Percentiles rank a stretch among this genome's conserved stretches.
Evolutionary conservation across 2,797 vertebrate genomes (phyloP).

Genomic region (Epinephelus coioides): DNA sequence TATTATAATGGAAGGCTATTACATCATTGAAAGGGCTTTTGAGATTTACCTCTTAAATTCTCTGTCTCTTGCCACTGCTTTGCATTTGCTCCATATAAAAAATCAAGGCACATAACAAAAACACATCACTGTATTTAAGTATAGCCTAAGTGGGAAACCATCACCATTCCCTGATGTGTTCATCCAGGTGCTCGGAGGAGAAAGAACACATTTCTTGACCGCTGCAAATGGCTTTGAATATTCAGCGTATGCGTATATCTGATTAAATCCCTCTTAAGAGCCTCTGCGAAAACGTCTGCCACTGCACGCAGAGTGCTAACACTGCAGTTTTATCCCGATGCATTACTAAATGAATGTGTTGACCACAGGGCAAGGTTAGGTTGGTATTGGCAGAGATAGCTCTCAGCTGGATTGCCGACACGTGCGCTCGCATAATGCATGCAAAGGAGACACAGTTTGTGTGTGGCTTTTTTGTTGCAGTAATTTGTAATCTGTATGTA

Average conservation of each 20-base stretch:
- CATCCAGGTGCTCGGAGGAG: slow-evolving; percentile 75
- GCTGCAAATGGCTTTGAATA: slow-evolving; percentile 83
- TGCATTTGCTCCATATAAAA: slow-evolving; percentile 16
- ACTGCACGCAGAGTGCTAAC: slow-evolving; percentile 77
- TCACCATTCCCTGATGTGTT: slow-evolving; percentile 54
- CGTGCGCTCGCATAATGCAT: slow-evolving; percentile 82
- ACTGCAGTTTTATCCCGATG: slow-evolving; percentile 76
- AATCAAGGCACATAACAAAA: slow-evolving; percentile 57
- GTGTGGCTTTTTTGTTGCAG: slow-evolving; percentile 70
- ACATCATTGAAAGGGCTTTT: slow-evolving; percentile 4
- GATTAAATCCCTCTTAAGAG: slow-evolving; percentile 84
- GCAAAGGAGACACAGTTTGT: slow-evolving; percentile 75
- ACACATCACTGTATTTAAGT: slow-evolving; percentile 62
- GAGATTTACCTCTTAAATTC: slow-evolving; percentile 8
- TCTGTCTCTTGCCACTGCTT: slow-evolving; percentile 10
- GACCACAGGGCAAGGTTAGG: slow-evolving; percentile 80
- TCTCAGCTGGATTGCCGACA: slow-evolving; percentile 83
- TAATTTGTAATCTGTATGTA: slow-evolving; percentile 81
- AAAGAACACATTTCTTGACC: slow-evolving; percentile 72
- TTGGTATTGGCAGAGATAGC: slow-evolving; percentile 78
- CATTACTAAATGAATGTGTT: slow-evolving; percentile 83
- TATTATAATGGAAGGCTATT: slow-evolving; percentile 21
- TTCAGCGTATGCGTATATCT: slow-evolving; percentile 79
- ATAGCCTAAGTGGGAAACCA: slow-evolving; percentile 59
- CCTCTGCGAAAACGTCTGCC: slow-evolving; percentile 68